phyloP scores from a whole-genome alignment of 2,797 vertebrate species.

The Scarus forsteni region DNA sequence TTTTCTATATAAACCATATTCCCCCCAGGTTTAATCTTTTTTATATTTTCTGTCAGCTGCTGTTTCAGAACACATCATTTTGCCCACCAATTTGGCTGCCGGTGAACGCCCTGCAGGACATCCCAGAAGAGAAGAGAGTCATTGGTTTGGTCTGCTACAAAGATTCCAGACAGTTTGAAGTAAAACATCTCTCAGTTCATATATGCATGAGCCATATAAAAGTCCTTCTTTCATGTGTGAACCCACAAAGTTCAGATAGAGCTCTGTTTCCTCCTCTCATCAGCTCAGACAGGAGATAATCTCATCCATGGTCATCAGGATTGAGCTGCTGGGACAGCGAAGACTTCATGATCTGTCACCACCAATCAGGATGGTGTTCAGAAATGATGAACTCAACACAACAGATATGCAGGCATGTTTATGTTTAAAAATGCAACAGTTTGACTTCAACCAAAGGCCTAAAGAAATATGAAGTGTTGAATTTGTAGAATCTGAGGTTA shows the following conservation, averaged over 20 bases:
- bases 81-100: conserved; percentile 64
- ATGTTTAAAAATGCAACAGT: neutral
- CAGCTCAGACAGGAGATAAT: conserved; percentile 36
- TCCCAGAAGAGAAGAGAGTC: conserved; percentile 7
- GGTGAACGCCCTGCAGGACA: conserved; percentile 13
- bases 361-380: conserved; percentile 66
- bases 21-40: neutral
- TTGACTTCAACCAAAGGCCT: too few species aligned
- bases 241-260: neutral
- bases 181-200: conserved; percentile 15
- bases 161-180: conserved; percentile 50
- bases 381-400: accelerated
- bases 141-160: conserved; percentile 66
- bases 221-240: too few species aligned
- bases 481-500: too few species aligned
- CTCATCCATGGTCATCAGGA: conserved; percentile 60
- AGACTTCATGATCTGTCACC: neutral
- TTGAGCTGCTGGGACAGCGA: conserved; percentile 44
- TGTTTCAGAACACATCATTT: neutral
- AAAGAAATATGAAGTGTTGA: too few species aligned
- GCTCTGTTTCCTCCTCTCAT: neutral
- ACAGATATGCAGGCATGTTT: neutral
- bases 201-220: neutral
- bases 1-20: neutral
- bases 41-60: conserved; percentile 22